Evolutionary conservation across 2,888 invertebrate species (phyloP), one percentile per base, ranked within the genome.

Genomic region (Schrankia costaestrigalis): DNA sequence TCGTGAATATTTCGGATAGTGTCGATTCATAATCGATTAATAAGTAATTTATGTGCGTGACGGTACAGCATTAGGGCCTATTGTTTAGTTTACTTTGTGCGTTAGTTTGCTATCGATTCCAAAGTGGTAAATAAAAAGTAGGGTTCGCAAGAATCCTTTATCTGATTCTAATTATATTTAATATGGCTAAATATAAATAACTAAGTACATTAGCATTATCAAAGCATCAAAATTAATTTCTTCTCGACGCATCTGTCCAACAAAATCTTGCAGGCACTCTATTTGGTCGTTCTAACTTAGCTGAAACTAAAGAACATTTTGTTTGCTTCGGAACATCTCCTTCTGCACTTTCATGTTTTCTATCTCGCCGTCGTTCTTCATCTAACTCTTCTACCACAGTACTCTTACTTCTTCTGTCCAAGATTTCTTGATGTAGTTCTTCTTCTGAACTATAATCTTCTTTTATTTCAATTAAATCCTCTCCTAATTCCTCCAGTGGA

Each of bases 181-280:
- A 5, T 5, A 34, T 25, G 19, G 31, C 29, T 22, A 38, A 41
- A 38, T 33, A 26, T 40, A 44, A 32, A 21, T 31, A 18, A 17
- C 7, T 5, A 5, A 17, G 4, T 5, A 17, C 17, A 17, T 17
- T 7, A 17, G 17, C 7, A 17, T 7, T 5, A 17, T 17, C 7
- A 17, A 17, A 17, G n/a, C 9, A 33, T 18, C 12, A 41, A 41
- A 36, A 28, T 37, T n/a, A 24, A 22, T 25, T 33, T 17, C 18
- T 33, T 22, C 15, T 22, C 1, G 15, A 60, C 1, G 70, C 60
- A 38, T 85, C 86, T 0, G 84, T 85, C 86, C 86, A 87, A 44
- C 85, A 85, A 51, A 78, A 87, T 24, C 74, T 64, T 13, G 76
- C 68, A 9, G 86, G 84, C 1, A 78, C 57, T 35, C 76, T 71